phyloP scores from a whole-genome alignment of 2,888 invertebrate species.

The Dryocosmus kuriphilus region DNA sequence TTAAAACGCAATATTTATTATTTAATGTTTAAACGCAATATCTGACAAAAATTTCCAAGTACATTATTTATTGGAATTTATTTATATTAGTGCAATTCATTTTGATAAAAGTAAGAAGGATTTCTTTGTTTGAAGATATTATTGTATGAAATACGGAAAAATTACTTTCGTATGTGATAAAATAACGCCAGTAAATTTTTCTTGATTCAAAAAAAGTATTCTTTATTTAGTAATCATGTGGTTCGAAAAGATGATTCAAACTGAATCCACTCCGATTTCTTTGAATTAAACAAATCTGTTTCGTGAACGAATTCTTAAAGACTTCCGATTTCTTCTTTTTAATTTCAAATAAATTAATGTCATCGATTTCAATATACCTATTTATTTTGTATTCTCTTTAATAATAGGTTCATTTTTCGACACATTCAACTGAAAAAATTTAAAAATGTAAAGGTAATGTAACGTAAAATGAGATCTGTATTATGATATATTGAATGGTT shows the following conservation, averaged over 20 bases:
- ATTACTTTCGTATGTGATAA: not conserved
- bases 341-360: not conserved
- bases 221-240: not conserved
- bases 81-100: not conserved
- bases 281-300: not conserved
- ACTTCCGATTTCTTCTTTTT: not conserved
- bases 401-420: too few species aligned
- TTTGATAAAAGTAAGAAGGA: not conserved
- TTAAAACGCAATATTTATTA: not conserved
- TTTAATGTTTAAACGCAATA: too few species aligned
- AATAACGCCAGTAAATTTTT: not conserved
- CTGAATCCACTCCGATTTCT: not conserved
- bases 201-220: not conserved
- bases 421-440: too few species aligned
- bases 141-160: not conserved
- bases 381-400: too few species aligned
- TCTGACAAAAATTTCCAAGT: not conserved
- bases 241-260: not conserved
- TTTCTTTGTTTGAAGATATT: not conserved
- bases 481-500: too few species aligned
- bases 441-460: too few species aligned
- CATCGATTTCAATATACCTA: not conserved
- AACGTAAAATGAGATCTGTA: too few species aligned
- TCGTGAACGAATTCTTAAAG: not conserved
- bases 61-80: not conserved